A percentile compares a stretch with the other conserved stretches of the same genome.
These are phyloP conservation scores for Iguana delicatissima DNA, from an alignment of 2,797 vertebrate genomes.

Conservation along the genomic window DNA sequence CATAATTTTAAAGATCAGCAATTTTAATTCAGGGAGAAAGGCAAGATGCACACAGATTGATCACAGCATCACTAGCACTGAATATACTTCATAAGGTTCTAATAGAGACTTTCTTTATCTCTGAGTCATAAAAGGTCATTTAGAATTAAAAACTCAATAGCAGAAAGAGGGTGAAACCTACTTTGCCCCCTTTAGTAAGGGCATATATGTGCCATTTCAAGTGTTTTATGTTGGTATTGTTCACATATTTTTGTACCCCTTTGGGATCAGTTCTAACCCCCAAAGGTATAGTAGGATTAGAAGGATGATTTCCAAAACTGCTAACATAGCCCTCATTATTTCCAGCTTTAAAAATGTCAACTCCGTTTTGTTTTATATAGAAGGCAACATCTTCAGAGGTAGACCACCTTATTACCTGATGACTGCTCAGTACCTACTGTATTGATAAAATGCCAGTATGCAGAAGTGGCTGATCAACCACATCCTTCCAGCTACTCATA, in stretches of 20 bases:
- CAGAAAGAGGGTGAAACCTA: neutral
- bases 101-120: neutral
- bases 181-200: neutral
- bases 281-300: neutral
- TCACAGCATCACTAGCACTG: neutral
- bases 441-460: neutral
- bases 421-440: neutral
- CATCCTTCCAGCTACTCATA: neutral
- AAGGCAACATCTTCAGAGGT: neutral
- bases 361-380: neutral
- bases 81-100: neutral
- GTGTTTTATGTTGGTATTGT: neutral
- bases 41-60: neutral
- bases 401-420: neutral
- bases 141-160: neutral
- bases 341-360: neutral
- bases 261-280: neutral
- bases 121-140: neutral
- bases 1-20: constrained; percentile 30
- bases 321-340: neutral
- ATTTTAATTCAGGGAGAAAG: constrained; percentile 5
- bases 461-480: neutral
- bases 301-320: neutral
- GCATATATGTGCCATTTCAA: neutral
- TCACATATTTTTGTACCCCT: neutral